Evolutionary conservation across 2,113 vertebrate genomes (phyloP).

Genomic region (Electrona antarctica): DNA sequence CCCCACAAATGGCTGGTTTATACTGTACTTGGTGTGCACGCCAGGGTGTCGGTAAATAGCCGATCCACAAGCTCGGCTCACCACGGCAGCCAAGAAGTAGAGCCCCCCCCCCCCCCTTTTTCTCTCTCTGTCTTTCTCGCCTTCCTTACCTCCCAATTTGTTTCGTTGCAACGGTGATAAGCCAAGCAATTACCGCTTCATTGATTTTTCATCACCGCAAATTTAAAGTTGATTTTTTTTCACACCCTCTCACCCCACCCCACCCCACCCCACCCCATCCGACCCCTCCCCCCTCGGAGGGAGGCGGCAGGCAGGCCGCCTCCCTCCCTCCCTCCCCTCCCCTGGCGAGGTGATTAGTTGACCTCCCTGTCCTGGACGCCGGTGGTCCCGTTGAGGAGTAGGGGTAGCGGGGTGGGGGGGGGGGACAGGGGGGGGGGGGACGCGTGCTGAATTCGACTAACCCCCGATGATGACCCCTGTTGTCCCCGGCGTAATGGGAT

Average conservation of each 20-base stretch:
- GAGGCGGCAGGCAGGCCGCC: constrained; percentile 22
- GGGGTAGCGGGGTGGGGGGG: too few species aligned
- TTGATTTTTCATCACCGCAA: constrained; percentile 99
- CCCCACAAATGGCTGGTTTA: constrained; percentile 8
- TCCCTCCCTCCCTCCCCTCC: too few species aligned
- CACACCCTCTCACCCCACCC: constrained; percentile 65
- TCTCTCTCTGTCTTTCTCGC: constrained; percentile 42
- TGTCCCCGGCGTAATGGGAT: constrained; percentile 86
- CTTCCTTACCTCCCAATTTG: constrained; percentile 85
- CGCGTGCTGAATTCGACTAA: constrained; percentile 88
- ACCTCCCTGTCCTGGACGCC: constrained; percentile 68
- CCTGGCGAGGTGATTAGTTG: constrained; percentile 64
- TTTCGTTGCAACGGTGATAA: constrained; percentile 87
- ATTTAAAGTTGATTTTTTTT: constrained; percentile 88
- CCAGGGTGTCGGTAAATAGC: too few species aligned
- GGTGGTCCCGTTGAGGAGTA: constrained; percentile 64
- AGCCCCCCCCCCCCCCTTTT: constrained; percentile 41
- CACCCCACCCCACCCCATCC: not conserved
- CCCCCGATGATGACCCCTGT: constrained; percentile 85
- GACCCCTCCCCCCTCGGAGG: constrained; percentile 43
- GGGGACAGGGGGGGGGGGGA: constrained; percentile 72
- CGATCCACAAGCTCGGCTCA: too few species aligned
- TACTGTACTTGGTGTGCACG: too few species aligned
- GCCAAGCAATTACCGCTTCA: constrained; percentile 97
- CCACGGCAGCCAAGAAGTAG: constrained; percentile 48